phyloP scores from a whole-genome alignment of 37 sponge, comb jelly and placozoan genomes.

The Haliclona indistincta region DNA sequence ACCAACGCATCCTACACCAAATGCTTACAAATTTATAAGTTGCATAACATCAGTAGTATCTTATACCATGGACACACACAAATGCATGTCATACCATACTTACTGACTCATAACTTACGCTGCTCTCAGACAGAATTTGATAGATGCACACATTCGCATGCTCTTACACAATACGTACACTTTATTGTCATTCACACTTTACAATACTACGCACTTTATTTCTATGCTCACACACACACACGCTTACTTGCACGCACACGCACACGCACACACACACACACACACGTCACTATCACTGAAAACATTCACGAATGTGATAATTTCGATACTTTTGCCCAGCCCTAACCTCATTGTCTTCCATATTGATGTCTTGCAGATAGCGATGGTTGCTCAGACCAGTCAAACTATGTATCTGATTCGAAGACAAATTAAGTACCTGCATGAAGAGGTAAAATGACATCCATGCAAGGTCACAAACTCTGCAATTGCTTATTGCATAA shows the following conservation, averaged over 20 bases:
- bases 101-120: too few relatives aligned
- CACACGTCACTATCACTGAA: neutral
- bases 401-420: conserved; percentile 69
- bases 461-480: neutral
- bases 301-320: too few relatives aligned
- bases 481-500: neutral
- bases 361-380: conserved; percentile 45
- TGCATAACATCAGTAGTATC: too few relatives aligned
- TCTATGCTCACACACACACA: conserved; percentile 1
- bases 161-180: too few relatives aligned
- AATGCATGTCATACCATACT: too few relatives aligned
- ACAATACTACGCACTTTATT: conserved; percentile 2
- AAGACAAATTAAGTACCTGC: conserved; percentile 72
- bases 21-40: too few relatives aligned
- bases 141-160: too few relatives aligned
- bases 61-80: too few relatives aligned
- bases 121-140: too few relatives aligned
- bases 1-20: too few relatives aligned
- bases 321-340: too few relatives aligned
- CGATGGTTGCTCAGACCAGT: conserved; percentile 56
- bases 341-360: conserved; percentile 72
- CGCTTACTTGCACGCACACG: conserved; percentile 3
- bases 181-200: too few relatives aligned
- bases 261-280: neutral
- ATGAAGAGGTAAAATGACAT: neutral